Evolutionary conservation across 1,140 invertebrate species (phyloP).

Genomic region (Tetramorium parvispinum): DNA sequence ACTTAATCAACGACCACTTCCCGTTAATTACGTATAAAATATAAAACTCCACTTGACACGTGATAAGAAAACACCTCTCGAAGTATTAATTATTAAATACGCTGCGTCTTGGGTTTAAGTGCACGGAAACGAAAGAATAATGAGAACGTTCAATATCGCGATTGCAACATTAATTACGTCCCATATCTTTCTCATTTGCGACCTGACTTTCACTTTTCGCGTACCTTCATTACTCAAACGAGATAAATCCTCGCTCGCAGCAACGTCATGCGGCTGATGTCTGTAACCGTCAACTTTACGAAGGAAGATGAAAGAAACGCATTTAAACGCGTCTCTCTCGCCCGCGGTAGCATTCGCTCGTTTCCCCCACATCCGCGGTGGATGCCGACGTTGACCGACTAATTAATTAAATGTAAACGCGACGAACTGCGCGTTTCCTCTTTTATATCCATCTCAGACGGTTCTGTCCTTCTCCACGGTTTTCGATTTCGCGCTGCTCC

Average conservation of each 20-base stretch:
- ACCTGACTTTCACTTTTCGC: constrained; percentile 3
- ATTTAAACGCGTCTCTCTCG: constrained; percentile 51
- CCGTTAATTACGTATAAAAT: not conserved
- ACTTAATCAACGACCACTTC: not conserved
- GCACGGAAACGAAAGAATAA: not conserved
- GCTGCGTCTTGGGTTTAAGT: not conserved
- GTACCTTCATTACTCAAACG: constrained; percentile 1
- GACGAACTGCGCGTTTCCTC: constrained; percentile 7
- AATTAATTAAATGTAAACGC: constrained; percentile 76
- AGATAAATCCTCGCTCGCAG: constrained; percentile 46
- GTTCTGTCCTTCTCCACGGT: not conserved
- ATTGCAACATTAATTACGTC: constrained; percentile 17
- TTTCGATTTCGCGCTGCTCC: not conserved
- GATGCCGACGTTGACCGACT: constrained; percentile 54
- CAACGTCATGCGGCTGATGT: constrained; percentile 1
- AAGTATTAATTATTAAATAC: constrained; percentile 14
- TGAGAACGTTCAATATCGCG: not conserved
- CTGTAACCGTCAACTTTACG: constrained; percentile 17
- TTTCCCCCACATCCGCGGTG: constrained; percentile 36
- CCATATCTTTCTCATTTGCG: constrained; percentile 2
- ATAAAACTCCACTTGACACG: not conserved
- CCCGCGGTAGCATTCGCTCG: not conserved
- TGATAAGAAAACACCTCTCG: not conserved
- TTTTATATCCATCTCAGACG: not conserved
- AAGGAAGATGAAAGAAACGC: constrained; percentile 59